Evolutionary conservation across 23 tunicate genomes (phyloP), one percentile per base, ranked within the genome.

Genomic region (Trididemnum clinides): DNA sequence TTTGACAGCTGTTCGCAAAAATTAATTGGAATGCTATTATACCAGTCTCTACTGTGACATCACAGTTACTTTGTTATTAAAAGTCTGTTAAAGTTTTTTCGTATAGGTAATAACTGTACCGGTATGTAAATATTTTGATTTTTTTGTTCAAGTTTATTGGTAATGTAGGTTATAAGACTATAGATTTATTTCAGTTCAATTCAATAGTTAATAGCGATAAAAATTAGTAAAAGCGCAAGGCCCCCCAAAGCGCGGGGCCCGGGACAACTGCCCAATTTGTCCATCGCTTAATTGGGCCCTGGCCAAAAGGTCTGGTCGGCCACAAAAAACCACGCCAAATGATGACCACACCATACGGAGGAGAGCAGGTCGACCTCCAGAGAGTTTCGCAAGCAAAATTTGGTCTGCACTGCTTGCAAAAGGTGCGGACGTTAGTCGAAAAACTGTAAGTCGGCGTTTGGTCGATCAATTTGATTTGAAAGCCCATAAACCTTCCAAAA

Each of bases 171-270:
- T 44, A 59, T 59, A n/a, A 59, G 66, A 28, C 25, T 59, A 28
- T 59, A 15, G 22, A 59, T 59, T n/a, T n/a, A 59, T 59, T 59
- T 59, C 66, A 59, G 22, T 59, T 44, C 54, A 10, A 44, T 44
- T 59, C 66, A 59, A n/a, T 59, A 59, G 66, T n/a, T 59, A 59
- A 59, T 59, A 59, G 66, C 66, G 66, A 4, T 19, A 59, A 59
- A 59, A 59, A 59, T 59, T 59, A 59, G 66, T 59, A 59, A 59
- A 59, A 59, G 25, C 66, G 66, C 25, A 28, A 28, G 66, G 23
- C 66, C 66, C 66, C 66, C 66, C 66, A n/a, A 59, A 59, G 66
- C 25, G 66, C 66, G 21, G 25, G 66, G 66, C 66, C 66, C 66
- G 25, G 66, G 25, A n/a, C 25, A 59, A 59, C 66, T 59, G 66